Conservation (phyloP, 2,113 vertebrate genomes). For the Uropsilus gracilis region DNA sequence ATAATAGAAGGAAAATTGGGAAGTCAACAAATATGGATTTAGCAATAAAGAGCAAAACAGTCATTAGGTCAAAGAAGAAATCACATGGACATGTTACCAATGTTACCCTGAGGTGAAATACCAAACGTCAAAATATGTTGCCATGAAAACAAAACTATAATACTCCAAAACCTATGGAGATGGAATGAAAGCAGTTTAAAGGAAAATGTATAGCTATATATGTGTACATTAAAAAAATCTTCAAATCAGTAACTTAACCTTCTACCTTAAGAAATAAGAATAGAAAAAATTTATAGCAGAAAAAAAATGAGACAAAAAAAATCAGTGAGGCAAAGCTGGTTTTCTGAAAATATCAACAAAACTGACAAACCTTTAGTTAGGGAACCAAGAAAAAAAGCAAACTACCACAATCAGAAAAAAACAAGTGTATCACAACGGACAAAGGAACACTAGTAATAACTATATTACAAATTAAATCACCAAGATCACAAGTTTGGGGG, state of each 20-base stretch:
- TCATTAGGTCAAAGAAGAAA: conserved; percentile 26
- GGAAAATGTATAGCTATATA: too few relatives aligned
- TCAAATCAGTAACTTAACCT: neutral
- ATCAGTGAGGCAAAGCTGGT: neutral
- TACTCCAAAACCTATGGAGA: neutral
- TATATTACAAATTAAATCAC: neutral
- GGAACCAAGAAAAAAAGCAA: neutral
- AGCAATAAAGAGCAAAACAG: conserved; percentile 11
- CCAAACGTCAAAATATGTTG: conserved; percentile 24
- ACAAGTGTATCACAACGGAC: neutral
- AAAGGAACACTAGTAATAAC: neutral
- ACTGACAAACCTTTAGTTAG: neutral
- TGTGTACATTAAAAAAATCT: neutral
- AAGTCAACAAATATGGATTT: neutral
- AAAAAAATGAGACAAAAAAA: neutral
- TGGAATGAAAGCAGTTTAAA: too few relatives aligned
- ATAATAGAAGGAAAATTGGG: conserved; percentile 17
- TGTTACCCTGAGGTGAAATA: neutral
- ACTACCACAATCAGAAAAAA: conserved; percentile 23
- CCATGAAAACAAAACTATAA: conserved; percentile 17
- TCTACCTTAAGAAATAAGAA: conserved; percentile 1
- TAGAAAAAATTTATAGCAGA: conserved; percentile 10
- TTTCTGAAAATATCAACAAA: conserved; percentile 34
- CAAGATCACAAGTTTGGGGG: neutral
- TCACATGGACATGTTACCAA: neutral